Percentiles rank a stretch among this genome's conserved stretches.
phyloP scores from a whole-genome alignment of 2,888 invertebrate species.

The Linyphia triangularis region DNA sequence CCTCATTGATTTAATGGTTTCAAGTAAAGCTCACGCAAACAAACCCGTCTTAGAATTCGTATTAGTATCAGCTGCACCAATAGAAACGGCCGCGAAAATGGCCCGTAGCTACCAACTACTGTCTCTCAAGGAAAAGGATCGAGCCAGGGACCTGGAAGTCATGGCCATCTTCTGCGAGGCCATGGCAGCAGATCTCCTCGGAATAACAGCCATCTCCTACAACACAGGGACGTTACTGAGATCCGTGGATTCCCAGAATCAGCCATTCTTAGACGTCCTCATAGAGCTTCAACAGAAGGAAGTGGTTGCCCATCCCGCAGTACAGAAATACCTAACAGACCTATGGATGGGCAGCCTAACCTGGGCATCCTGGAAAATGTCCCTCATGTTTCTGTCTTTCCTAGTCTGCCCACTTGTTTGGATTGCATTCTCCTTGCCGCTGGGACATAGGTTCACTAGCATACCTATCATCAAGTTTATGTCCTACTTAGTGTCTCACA shows the following conservation, averaged over 20 bases:
- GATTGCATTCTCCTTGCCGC: conserved; percentile 95
- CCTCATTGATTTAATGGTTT: conserved; percentile 98
- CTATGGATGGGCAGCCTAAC: conserved; percentile 98
- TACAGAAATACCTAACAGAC: conserved; percentile 87
- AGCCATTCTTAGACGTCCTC: conserved; percentile 96
- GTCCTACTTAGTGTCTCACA: conserved; percentile 98
- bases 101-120: conserved; percentile 88
- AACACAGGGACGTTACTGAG: conserved; percentile 96
- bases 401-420: conserved; percentile 97
- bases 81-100: conserved; percentile 98
- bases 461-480: conserved; percentile 99
- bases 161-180: conserved; percentile 97
- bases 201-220: conserved; percentile 95
- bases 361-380: conserved; percentile 97
- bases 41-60: conserved; percentile 98
- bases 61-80: conserved; percentile 98
- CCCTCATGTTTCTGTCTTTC: conserved; percentile 94
- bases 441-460: conserved; percentile 97
- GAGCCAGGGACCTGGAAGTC: conserved; percentile 96
- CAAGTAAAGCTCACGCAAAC: conserved; percentile 88
- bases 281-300: conserved; percentile 99
- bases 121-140: conserved; percentile 91
- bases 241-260: conserved; percentile 94
- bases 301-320: conserved; percentile 95
- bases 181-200: conserved; percentile 97